These are phyloP conservation scores for Carcinoscorpius rotundicauda DNA, from an alignment of 1,140 invertebrate genomes.

Conservation along the genomic window DNA sequence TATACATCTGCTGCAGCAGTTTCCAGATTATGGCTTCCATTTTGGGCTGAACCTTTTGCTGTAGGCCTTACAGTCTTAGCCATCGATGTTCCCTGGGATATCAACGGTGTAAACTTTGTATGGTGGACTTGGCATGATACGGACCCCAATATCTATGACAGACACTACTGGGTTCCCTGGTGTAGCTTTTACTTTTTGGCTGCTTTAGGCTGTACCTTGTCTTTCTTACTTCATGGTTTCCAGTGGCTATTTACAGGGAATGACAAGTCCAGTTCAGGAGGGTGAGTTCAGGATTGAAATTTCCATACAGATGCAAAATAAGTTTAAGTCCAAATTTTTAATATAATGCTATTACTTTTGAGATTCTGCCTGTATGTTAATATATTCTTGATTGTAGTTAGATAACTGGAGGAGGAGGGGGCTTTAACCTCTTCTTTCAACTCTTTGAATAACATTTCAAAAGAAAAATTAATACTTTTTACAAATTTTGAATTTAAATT, in stretches of 20 bases:
- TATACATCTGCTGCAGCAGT: conserved; percentile 54
- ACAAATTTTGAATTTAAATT: too few species aligned
- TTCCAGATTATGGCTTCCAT: conserved; percentile 46
- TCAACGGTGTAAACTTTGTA: conserved; percentile 60
- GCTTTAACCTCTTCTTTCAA: too few species aligned
- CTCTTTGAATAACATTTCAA: too few species aligned
- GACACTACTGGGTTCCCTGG: conserved; percentile 61
- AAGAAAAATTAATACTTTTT: too few species aligned
- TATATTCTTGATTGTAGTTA: not conserved
- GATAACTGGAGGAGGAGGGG: too few species aligned
- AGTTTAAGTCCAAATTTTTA: not conserved
- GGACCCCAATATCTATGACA: conserved; percentile 62
- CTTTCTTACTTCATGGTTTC: conserved; percentile 49
- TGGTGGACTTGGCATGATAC: conserved; percentile 81
- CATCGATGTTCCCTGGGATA: conserved; percentile 67
- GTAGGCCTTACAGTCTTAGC: conserved; percentile 56
- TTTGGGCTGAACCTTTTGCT: conserved; percentile 55
- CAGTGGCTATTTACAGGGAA: conserved; percentile 41
- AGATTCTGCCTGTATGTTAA: not conserved
- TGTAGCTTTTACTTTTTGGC: conserved; percentile 72
- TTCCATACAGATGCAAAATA: not conserved
- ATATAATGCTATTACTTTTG: not conserved
- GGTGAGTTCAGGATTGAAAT: conserved; percentile 10
- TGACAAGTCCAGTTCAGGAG: conserved; percentile 26
- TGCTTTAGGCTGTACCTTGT: conserved; percentile 56